These are phyloP conservation scores for Papilio polytes DNA, from an alignment of 1,140 invertebrate species.

Conservation along the genomic window DNA sequence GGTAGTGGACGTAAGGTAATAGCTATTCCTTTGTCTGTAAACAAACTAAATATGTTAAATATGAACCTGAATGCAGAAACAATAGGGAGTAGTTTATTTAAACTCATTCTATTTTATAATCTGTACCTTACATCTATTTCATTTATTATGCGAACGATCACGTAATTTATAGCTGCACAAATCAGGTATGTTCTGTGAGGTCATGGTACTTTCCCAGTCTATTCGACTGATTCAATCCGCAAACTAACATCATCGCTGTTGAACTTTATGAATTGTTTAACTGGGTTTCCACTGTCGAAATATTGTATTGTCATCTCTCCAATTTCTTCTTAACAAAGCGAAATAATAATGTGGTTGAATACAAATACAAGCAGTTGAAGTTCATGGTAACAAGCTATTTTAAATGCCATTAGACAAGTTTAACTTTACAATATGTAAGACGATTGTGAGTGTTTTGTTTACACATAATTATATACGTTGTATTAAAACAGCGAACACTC, in stretches of 20 bases:
- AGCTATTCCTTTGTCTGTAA: background rate
- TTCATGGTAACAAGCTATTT: background rate
- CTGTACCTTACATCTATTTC: background rate
- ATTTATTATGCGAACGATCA: background rate
- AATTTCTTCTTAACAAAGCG: too few species aligned
- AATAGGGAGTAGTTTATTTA: background rate
- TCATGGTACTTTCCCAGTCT: constrained; percentile 6
- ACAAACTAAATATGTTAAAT: background rate
- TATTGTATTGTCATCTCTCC: background rate
- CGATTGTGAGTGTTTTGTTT: background rate
- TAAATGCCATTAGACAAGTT: background rate
- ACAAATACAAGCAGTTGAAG: too few species aligned
- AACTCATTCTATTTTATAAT: background rate
- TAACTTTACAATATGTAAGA: background rate
- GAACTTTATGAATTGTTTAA: background rate
- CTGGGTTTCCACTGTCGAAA: background rate
- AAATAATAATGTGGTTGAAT: too few species aligned
- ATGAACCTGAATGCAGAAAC: background rate
- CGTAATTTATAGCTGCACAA: background rate
- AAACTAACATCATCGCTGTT: background rate
- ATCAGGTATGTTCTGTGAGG: constrained; percentile 9
- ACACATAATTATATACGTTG: background rate
- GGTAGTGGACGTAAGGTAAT: background rate
- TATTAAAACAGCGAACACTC: background rate
- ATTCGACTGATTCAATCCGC: background rate